phyloP scores from a whole-genome alignment of 1,140 invertebrate genomes.

The Oncopodura yosiiana region DNA sequence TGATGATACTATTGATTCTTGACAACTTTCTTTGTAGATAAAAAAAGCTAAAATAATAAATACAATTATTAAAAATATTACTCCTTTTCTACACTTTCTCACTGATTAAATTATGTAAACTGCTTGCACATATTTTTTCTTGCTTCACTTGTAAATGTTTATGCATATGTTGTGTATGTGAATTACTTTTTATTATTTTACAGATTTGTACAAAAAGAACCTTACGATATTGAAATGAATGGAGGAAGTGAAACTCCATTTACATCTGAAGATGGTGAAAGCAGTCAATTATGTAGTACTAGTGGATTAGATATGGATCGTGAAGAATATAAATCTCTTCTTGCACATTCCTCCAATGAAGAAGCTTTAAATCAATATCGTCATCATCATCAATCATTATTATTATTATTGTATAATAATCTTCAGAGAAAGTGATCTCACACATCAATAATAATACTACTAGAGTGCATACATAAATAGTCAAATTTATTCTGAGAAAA shows the following conservation, averaged over 20 bases:
- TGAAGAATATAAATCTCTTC: constrained; percentile 25
- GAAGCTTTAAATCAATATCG: constrained; percentile 11
- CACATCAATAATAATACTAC: too few species aligned
- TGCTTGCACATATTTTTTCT: background rate
- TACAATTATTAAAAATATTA: background rate
- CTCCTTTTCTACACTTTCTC: background rate
- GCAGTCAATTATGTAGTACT: too few species aligned
- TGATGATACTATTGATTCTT: background rate
- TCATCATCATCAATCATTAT: too few species aligned
- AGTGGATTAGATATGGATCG: background rate
- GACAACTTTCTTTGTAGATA: background rate
- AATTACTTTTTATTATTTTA: background rate
- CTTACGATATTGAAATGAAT: background rate
- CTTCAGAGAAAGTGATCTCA: too few species aligned
- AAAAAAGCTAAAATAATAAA: background rate
- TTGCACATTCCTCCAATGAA: constrained; percentile 26
- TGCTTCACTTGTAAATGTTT: background rate
- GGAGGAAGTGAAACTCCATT: too few species aligned
- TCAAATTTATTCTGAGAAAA: too few species aligned
- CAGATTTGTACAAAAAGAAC: background rate
- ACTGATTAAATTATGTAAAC: background rate
- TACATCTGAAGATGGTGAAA: too few species aligned
- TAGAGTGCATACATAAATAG: too few species aligned
- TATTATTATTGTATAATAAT: too few species aligned
- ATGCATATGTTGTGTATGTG: background rate